Evolutionary conservation across 2,113 vertebrate species (phyloP), one percentile per base, ranked within the genome.

Genomic region (Lynx canadensis): DNA sequence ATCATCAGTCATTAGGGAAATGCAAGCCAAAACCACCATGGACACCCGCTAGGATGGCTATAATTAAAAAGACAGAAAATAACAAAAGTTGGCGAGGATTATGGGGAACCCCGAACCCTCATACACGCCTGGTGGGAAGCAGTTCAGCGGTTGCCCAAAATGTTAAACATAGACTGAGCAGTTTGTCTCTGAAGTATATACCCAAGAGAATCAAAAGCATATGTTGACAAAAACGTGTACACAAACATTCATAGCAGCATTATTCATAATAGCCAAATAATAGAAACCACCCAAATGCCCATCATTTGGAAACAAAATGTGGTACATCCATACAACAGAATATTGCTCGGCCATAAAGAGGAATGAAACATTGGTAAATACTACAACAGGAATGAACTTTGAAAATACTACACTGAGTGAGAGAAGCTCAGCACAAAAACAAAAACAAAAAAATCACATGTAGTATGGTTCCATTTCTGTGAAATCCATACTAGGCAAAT

Each of bases 241-340:
- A 65, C 33, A 31, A 15, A 91, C 29, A 52, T 79, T 82, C 69
- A 87, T 14, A 87, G 38, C 57, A 80, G 19, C 48, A 21, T 88
- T 83, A 83, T 80, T 87, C 57, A 45, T 36, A 36, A 96, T 25
- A 66, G 27, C 16, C 69, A 91, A 74, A 81, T 66, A 71, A 25
- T 88, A 45, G 66, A 95, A 96, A 95, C 19, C 81, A 73, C 71
- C 76, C 69, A 87, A 82, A 94, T 57, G 52, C 11, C 60, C 84
- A 91, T 21, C 76, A 63, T 3, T 25, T 29, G 55, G 60, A 92
- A 66, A 41, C 38, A 33, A 94, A 91, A 73, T 63, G 60, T 60
- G 23, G 4, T 41, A n/a, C 29, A 36, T 81, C 48, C n/a, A 29
- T 45, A 29, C 15, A 36, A 38, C 14, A 29, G 50, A 83, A 89